Percentiles rank a stretch among this genome's conserved stretches.
phyloP scores from a whole-genome alignment of 2,888 invertebrate genomes.

The Danaus chrysippus region DNA sequence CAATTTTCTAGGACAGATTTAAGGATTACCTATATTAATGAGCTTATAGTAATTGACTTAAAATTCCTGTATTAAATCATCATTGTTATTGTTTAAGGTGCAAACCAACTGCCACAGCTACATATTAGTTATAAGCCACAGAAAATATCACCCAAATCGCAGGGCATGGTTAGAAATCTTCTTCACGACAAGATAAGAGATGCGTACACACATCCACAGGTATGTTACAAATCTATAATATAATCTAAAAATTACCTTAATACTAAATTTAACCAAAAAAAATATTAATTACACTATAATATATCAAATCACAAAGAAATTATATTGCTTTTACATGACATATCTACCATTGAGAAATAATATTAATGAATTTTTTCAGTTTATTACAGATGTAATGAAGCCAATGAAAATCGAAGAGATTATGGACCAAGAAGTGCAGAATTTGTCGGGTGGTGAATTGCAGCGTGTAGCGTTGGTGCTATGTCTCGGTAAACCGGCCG shows the following conservation, averaged over 20 bases:
- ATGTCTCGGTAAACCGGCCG: constrained; percentile 98
- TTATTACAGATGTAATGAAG: constrained; percentile 99
- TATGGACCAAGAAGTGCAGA: constrained; percentile 98
- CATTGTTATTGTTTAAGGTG: constrained; percentile 46
- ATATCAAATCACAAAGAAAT: neutral
- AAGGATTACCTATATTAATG: too few species aligned
- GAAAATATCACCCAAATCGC: constrained; percentile 98
- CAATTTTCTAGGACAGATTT: too few species aligned
- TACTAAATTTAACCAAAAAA: neutral
- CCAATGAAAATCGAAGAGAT: constrained; percentile 98
- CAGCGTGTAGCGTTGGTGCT: constrained; percentile 97
- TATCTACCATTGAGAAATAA: neutral
- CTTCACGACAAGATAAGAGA: constrained; percentile 98
- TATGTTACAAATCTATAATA: constrained; percentile 44
- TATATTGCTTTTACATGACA: neutral
- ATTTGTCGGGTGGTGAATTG: constrained; percentile 99
- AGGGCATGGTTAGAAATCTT: constrained; percentile 94
- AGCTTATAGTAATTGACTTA: too few species aligned
- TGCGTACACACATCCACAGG: constrained; percentile 97
- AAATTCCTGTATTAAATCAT: constrained; percentile 11
- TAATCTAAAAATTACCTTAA: neutral
- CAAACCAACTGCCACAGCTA: constrained; percentile 89
- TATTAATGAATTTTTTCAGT: constrained; percentile 74
- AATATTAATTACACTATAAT: neutral
- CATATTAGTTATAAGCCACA: constrained; percentile 99